Evolutionary conservation across 1,140 invertebrate genomes (phyloP).

Genomic region (Zaprionus ornatus): DNA sequence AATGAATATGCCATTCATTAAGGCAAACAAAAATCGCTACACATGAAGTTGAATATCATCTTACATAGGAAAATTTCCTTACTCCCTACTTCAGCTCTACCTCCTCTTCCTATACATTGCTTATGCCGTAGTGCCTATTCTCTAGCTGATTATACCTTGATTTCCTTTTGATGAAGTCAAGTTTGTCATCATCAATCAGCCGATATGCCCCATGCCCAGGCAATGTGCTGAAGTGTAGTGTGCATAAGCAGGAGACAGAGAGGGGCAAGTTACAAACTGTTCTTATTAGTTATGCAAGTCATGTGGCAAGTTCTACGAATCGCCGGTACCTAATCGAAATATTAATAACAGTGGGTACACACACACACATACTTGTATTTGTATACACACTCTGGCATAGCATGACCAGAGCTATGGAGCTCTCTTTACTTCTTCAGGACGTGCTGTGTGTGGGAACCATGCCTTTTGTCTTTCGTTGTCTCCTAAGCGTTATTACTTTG

Average conservation of each 20-base stretch:
- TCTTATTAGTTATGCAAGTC: slow-evolving; percentile 76
- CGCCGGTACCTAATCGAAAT: slow-evolving; percentile 80
- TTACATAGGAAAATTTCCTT: background rate
- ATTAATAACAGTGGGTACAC: slow-evolving; percentile 72
- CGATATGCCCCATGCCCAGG: slow-evolving; percentile 27
- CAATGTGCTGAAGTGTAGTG: slow-evolving; percentile 13
- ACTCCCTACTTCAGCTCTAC: background rate
- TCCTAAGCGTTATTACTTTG: slow-evolving; percentile 49
- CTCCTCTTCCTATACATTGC: too few relatives aligned
- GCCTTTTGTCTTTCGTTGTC: slow-evolving; percentile 64
- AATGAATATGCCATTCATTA: slow-evolving; percentile 6
- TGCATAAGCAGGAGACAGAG: background rate
- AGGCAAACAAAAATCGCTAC: slow-evolving; percentile 2
- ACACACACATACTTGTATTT: slow-evolving; percentile 22
- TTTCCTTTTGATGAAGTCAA: slow-evolving; percentile 41
- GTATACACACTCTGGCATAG: background rate
- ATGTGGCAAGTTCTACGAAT: slow-evolving; percentile 76
- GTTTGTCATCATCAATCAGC: slow-evolving; percentile 51
- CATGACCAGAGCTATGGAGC: slow-evolving; percentile 7
- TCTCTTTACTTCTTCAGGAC: slow-evolving; percentile 21
- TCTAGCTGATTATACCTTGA: slow-evolving; percentile 17
- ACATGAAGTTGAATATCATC: slow-evolving; percentile 23
- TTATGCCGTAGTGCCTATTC: background rate
- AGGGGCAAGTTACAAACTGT: slow-evolving; percentile 68
- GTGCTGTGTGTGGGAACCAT: slow-evolving; percentile 63